Evolutionary conservation across 2,797 vertebrate species (phyloP), one percentile per base, ranked within the genome.

Genomic region (Falco berigora): DNA sequence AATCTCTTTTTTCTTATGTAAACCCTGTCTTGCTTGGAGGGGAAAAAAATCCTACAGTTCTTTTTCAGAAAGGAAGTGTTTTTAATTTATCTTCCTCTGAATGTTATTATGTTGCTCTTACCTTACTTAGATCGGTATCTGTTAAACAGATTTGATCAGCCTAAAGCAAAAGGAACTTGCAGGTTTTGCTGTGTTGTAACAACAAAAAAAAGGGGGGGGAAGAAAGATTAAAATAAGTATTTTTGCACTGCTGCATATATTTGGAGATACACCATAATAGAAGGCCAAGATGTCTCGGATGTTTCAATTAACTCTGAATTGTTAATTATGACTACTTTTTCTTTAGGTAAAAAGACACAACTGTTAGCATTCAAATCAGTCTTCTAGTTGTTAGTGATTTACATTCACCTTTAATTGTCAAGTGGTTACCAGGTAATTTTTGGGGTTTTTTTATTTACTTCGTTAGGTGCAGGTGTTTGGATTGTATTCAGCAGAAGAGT

Each of bases 391-490:
- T 63, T 79, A 32, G 9, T 22, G 46, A 74, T 63, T 71, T 93
- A 34, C 14, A 21, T 87, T 68, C 10, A 12, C 12, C 46, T 42
- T 83, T 80, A 79, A 53, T 72, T 82, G 32, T 79, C 63, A 72
- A 47, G 34, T 87, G 42, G 36, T 78, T 83, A 72, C 85, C 67
- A 72, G 19, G 46, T 77, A 81, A 92, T 49, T 46, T 73, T 77
- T 53, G 15, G 2, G 3, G 4, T 1, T 28, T 52, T 78, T 50
- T 76, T 68, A 53, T 86, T 8, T 78, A 8, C 63, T 78, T 87
- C 91, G 93, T 84, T 97, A 99, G 99, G 99, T 99, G 52, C 99
- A 99, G 92, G 99, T 99, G 56, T 99, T 99, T 90, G 99, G 99
- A 81, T 98, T 99, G 47, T 99, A 99, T 97, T 99, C 99, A 44